Percentiles rank a stretch among this genome's conserved stretches.
phyloP scores from a whole-genome alignment of 2,888 invertebrate genomes.

The Tridacna gigas region DNA sequence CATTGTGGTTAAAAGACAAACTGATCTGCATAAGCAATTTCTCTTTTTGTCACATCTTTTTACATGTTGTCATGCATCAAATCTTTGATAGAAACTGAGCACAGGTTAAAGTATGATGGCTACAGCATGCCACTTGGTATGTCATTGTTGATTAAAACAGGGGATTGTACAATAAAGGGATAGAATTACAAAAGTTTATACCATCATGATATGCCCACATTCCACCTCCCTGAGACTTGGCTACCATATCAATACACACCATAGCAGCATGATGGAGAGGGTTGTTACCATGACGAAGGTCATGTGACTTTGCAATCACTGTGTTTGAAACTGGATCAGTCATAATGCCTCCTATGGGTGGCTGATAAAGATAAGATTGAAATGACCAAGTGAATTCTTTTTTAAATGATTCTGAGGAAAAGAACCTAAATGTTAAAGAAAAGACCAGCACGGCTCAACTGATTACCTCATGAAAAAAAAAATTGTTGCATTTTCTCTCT shows the following conservation, averaged over 20 bases:
- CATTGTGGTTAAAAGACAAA: background rate
- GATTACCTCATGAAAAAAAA: too few species aligned
- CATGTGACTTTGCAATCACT: slow-evolving; percentile 89
- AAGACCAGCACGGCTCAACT: too few species aligned
- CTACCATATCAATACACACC: slow-evolving; percentile 94
- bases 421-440: too few species aligned
- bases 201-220: slow-evolving; percentile 85
- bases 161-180: background rate
- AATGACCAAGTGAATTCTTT: too few species aligned
- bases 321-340: slow-evolving; percentile 90
- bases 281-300: slow-evolving; percentile 85
- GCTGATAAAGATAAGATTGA: too few species aligned
- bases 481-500: too few species aligned
- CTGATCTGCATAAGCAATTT: background rate
- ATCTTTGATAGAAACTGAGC: background rate
- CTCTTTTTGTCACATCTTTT: background rate
- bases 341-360: slow-evolving; percentile 87
- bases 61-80: background rate
- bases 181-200: background rate
- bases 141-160: too few species aligned
- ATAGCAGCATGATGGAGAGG: slow-evolving; percentile 94
- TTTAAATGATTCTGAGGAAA: too few species aligned
- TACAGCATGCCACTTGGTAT: too few species aligned
- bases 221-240: slow-evolving; percentile 92
- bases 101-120: too few species aligned